phyloP scores from a whole-genome alignment of 2,888 invertebrate species.

The Apodemia mormo region DNA sequence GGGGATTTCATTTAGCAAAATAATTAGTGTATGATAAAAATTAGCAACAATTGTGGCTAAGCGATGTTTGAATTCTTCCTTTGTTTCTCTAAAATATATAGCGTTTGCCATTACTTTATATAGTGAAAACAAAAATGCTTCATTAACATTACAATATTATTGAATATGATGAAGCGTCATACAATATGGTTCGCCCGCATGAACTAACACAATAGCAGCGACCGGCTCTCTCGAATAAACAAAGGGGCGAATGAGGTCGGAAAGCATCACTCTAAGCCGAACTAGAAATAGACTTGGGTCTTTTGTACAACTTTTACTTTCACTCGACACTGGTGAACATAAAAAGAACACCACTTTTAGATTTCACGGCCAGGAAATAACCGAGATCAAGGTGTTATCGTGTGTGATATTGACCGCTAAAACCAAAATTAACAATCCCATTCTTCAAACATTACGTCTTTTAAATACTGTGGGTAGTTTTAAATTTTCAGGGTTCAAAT shows the following conservation, averaged over 20 bases:
- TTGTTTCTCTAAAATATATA: background rate
- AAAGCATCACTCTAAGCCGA: slow-evolving; percentile 28
- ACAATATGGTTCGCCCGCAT: slow-evolving; percentile 22
- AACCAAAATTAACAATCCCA: background rate
- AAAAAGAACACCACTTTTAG: background rate
- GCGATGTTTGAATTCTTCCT: background rate
- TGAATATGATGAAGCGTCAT: slow-evolving; percentile 24
- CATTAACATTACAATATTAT: background rate
- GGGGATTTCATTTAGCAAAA: too few relatives aligned
- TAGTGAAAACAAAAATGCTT: background rate
- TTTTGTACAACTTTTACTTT: slow-evolving; percentile 21
- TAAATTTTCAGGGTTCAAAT: background rate
- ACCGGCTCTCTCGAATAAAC: slow-evolving; percentile 27
- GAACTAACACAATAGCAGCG: slow-evolving; percentile 28
- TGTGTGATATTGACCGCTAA: background rate
- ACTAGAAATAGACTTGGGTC: slow-evolving; percentile 23
- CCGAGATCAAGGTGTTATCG: background rate
- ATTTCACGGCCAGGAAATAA: background rate
- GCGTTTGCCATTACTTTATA: background rate
- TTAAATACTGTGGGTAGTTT: background rate
- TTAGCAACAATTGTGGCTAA: too few relatives aligned
- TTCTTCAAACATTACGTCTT: background rate
- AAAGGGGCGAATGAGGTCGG: slow-evolving; percentile 32
- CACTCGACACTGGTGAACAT: background rate
- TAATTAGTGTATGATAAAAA: too few relatives aligned